A percentile compares a stretch with the other conserved stretches of the same genome.
phyloP scores from a whole-genome alignment of 2,797 vertebrate species.

The Pseudochirops cupreus region DNA sequence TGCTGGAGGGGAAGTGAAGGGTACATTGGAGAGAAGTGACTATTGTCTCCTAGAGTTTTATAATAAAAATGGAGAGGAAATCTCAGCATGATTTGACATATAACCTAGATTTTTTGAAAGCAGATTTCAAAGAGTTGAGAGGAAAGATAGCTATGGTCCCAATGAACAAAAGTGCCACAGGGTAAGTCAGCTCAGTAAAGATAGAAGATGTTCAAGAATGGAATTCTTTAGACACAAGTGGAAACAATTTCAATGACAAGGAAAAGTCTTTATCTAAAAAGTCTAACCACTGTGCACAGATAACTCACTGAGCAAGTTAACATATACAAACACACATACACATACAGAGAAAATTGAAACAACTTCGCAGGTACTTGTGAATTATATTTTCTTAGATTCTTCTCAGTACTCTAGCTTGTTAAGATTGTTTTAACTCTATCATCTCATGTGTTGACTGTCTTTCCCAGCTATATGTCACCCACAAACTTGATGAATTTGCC shows the following conservation, averaged over 20 bases:
- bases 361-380: background rate
- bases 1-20: background rate
- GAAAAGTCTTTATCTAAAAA: background rate
- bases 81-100: background rate
- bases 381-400: background rate
- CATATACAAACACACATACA: background rate
- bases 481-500: background rate
- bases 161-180: background rate
- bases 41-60: background rate
- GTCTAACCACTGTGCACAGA: background rate
- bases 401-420: background rate
- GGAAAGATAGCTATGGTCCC: background rate
- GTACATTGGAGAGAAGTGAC: background rate
- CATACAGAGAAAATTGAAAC: background rate
- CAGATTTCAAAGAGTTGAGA: background rate
- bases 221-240: background rate
- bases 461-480: background rate
- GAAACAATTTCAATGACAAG: background rate
- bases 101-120: background rate
- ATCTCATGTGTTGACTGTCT: background rate
- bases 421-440: background rate
- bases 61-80: background rate
- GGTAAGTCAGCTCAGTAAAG: background rate
- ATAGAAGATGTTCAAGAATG: background rate
- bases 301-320: background rate